Evolutionary conservation across 2,888 invertebrate species (phyloP).

Genomic region (Leptothorax acervorum): DNA sequence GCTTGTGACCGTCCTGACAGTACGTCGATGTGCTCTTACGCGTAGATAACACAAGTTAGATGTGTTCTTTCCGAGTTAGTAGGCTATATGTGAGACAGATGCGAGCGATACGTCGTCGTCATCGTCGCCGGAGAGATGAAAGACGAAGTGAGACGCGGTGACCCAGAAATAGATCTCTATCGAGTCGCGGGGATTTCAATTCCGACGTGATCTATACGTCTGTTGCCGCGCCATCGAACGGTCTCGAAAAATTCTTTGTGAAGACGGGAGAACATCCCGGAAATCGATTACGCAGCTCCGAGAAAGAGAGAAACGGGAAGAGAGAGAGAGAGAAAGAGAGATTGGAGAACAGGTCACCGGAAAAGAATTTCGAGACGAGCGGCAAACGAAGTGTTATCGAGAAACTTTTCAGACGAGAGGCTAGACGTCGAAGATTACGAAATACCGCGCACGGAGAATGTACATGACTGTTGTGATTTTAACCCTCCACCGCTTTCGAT

Average conservation of each 20-base stretch:
- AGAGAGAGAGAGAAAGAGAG: neutral
- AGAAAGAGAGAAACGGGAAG: neutral
- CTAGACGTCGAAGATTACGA: conserved; percentile 14
- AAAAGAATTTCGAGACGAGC: conserved; percentile 50
- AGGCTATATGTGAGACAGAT: conserved; percentile 57
- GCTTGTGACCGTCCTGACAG: conserved; percentile 75
- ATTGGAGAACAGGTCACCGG: conserved; percentile 41
- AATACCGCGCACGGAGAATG: conserved; percentile 21
- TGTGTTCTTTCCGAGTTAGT: conserved; percentile 62
- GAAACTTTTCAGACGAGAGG: conserved; percentile 40
- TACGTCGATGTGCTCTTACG: conserved; percentile 76
- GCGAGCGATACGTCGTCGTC: neutral
- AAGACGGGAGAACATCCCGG: conserved; percentile 18
- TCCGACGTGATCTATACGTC: conserved; percentile 40
- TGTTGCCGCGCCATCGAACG: conserved; percentile 41
- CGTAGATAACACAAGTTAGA: conserved; percentile 70
- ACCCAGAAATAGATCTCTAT: conserved; percentile 44
- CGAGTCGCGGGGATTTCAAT: conserved; percentile 34
- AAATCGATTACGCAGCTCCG: conserved; percentile 36
- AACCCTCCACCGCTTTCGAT: conserved; percentile 64
- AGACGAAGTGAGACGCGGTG: conserved; percentile 36
- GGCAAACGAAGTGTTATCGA: conserved; percentile 37
- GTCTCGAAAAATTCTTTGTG: conserved; percentile 36
- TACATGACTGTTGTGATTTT: conserved; percentile 64
- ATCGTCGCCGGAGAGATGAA: conserved; percentile 8